Percentiles rank a stretch among this genome's conserved stretches.
Conservation (phyloP, 2,888 invertebrate genomes). For the Stegana nigrithorax region DNA sequence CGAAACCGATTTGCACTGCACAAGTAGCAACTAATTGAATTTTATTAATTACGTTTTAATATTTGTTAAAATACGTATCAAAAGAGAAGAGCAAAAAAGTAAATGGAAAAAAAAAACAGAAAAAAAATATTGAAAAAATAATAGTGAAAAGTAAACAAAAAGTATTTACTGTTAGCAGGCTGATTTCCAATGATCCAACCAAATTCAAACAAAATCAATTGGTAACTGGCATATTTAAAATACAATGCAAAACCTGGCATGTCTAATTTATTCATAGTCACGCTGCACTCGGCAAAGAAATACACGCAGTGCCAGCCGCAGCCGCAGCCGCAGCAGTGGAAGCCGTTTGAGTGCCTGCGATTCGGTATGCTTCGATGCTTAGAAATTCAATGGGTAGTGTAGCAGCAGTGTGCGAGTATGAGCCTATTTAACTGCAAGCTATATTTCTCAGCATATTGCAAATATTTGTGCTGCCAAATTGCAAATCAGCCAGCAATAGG, state of each 20-base stretch:
- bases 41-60: conserved; percentile 61
- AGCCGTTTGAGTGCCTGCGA: conserved; percentile 15
- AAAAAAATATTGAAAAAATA: no score
- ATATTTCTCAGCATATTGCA: conserved; percentile 48
- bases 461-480: conserved; percentile 52
- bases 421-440: conserved; percentile 61
- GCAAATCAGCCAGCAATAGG: conserved; percentile 44
- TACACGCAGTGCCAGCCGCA: conserved; percentile 1
- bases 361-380: conserved; percentile 38
- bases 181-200: no score
- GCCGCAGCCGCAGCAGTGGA: not conserved
- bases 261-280: conserved; percentile 59
- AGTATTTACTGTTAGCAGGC: no score
- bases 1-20: conserved; percentile 36
- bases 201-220: conserved; percentile 14
- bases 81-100: no score
- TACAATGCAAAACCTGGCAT: conserved; percentile 32
- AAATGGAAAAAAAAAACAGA: no score
- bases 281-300: conserved; percentile 45
- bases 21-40: conserved; percentile 49
- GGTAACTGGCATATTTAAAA: conserved; percentile 15
- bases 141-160: no score
- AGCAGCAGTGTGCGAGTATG: conserved; percentile 63
- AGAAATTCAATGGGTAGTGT: conserved; percentile 37
- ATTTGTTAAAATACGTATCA: no score